Conservation (phyloP, 2,888 invertebrate species). For the Drosophila nr. perissopoda region DNA sequence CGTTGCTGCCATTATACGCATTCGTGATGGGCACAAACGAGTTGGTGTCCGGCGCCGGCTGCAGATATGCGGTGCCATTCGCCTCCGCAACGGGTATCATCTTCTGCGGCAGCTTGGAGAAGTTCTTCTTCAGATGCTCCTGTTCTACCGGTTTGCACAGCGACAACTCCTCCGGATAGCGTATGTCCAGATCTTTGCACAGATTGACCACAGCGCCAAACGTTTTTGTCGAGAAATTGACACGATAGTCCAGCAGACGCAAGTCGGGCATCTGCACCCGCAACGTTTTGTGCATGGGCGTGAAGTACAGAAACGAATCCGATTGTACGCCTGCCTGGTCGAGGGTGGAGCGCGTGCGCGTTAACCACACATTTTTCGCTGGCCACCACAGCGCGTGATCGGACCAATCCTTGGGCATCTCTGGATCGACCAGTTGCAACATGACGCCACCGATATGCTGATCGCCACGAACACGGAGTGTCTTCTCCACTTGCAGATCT, state of each 20-base stretch:
- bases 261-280: conserved; percentile 96
- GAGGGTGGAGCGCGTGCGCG: conserved; percentile 96
- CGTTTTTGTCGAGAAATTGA: conserved; percentile 85
- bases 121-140: conserved; percentile 93
- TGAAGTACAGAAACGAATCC: conserved; percentile 96
- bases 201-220: conserved; percentile 92
- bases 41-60: conserved; percentile 90
- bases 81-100: conserved; percentile 80
- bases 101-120: conserved; percentile 88
- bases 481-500: conserved; percentile 95
- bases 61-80: conserved; percentile 82
- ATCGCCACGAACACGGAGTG: conserved; percentile 97
- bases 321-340: conserved; percentile 99
- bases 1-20: conserved; percentile 89
- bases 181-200: conserved; percentile 95
- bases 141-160: conserved; percentile 94
- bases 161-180: conserved; percentile 98
- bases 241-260: conserved; percentile 94
- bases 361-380: conserved; percentile 96
- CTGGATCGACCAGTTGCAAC: conserved; percentile 98
- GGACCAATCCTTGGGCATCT: conserved; percentile 99
- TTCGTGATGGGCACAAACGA: conserved; percentile 92
- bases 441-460: conserved; percentile 99
- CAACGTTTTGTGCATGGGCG: conserved; percentile 98
- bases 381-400: conserved; percentile 99